Evolutionary conservation across 1,140 invertebrate genomes (phyloP), one percentile per base, ranked within the genome.

Genomic region (Saxidomus purpurata): DNA sequence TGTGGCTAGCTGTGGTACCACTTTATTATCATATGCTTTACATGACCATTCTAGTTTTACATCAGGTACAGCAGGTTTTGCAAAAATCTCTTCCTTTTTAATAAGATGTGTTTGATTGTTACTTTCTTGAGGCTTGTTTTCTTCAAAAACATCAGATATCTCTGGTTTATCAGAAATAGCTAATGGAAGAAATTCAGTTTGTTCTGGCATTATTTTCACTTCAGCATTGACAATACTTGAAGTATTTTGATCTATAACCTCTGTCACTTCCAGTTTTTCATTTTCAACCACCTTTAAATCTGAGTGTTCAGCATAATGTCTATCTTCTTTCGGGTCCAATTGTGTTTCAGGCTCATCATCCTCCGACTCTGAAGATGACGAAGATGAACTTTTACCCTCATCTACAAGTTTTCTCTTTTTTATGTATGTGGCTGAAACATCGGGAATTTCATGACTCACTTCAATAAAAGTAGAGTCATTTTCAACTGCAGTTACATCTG

Each of bases 31-130:
- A 22, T 19, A 15, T 34, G 31, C 71, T 76, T 74, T 74, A 34
- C 19, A 74, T 3, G 69, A 43, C 84, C 84, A 87, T 19, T 87
- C 84, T 25, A 87, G 34, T 43, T 74, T 43, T 3, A 87, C 38
- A 59, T 87, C 84, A 40, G 84, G 19, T 2, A 74, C 38, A 49
- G 67, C 82, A 49, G 82, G 82, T 85, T 38, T 85, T 63, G 82
- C 61, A 52, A 71, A 31, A 17, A 69, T 69, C 22, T 25, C n/a
- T 8, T 34, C 22, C 1, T 28, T 47, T 59, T 25, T 15, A 31
- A 15, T n/a, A 55, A 1, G 52, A 55, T 76, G 2, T 40, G 80
- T 11, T 38, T 19, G n/a, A n/a, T n/a, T n/a, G n/a, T n/a, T n/a
- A n/a, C n/a, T n/a, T 4, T 34, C 28, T 11, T 0, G 38, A 83